Evolutionary conservation across 2,888 invertebrate species (phyloP).

Genomic region (Clusia tigrina): DNA sequence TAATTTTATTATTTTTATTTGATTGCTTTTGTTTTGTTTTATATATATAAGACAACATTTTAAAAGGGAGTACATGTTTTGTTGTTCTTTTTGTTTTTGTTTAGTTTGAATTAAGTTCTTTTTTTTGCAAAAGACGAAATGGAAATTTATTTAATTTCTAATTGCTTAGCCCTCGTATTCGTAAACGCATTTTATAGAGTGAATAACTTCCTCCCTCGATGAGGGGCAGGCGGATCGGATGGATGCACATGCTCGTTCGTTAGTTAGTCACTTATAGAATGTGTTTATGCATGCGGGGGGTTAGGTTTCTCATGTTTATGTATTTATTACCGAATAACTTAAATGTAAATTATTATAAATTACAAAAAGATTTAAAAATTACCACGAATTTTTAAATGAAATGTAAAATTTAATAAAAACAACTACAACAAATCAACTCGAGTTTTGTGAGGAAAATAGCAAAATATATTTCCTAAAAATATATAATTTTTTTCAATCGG

Average conservation of each 20-base stretch:
- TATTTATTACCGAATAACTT: slow-evolving; percentile 53
- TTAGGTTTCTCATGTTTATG: slow-evolving; percentile 53
- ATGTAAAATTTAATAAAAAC: background rate
- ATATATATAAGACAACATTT: background rate
- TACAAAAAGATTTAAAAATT: slow-evolving; percentile 2
- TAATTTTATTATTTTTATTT: background rate
- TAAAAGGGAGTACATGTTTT: background rate
- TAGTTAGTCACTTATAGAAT: too few relatives aligned
- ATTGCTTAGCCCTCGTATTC: too few relatives aligned
- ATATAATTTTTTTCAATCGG: background rate
- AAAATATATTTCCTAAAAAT: background rate
- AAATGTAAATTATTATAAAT: slow-evolving; percentile 19
- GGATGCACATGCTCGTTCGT: too few relatives aligned
- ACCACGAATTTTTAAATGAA: background rate
- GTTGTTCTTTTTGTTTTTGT: slow-evolving; percentile 1
- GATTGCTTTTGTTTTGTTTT: background rate
- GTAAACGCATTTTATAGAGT: too few relatives aligned
- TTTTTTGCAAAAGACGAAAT: too few relatives aligned
- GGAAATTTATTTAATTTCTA: slow-evolving; percentile 44
- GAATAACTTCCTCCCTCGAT: too few relatives aligned
- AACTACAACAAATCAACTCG: background rate
- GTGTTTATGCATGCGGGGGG: too few relatives aligned
- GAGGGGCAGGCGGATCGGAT: too few relatives aligned
- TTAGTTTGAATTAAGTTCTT: background rate
- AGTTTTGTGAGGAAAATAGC: background rate